Evolutionary conservation across 2,113 vertebrate species (phyloP).

Genomic region (Anoura caudifer): DNA sequence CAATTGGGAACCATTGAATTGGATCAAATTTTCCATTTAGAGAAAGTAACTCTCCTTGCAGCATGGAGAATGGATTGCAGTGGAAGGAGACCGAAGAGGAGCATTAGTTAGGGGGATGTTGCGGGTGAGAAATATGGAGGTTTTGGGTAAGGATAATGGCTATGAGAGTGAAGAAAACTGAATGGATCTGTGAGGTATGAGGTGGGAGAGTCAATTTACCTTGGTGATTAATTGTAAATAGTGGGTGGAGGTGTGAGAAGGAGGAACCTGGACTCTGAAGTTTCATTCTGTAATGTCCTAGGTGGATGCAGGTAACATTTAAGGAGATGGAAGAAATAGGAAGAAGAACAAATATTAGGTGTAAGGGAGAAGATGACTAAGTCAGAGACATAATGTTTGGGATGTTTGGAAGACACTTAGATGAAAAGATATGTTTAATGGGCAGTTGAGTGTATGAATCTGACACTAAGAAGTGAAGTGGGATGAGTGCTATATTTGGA

Average conservation of each 20-base stretch:
- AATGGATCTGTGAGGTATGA: neutral
- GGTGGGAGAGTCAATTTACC: no score
- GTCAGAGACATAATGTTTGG: neutral
- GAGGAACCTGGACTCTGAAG: neutral
- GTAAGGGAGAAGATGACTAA: neutral
- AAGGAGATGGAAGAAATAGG: neutral
- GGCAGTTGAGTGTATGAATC: neutral
- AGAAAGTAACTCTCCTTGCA: conserved; percentile 54
- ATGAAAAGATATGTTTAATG: neutral
- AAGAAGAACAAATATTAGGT: neutral
- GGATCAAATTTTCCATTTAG: conserved; percentile 70
- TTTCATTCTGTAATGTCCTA: neutral
- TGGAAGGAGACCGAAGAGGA: neutral
- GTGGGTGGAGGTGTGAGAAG: neutral
- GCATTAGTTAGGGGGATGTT: neutral
- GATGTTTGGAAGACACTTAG: neutral
- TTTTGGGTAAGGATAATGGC: neutral
- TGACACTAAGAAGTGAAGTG: neutral
- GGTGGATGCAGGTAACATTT: neutral
- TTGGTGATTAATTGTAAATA: neutral
- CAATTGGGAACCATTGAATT: conserved; percentile 62
- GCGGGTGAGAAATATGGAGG: neutral
- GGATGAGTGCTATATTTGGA: neutral
- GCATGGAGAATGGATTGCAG: conserved; percentile 61
- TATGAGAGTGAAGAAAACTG: neutral